Percentiles rank a stretch among this genome's conserved stretches.
Conservation (phyloP, 2,888 invertebrate genomes). For the Argyresthia goedartella region DNA sequence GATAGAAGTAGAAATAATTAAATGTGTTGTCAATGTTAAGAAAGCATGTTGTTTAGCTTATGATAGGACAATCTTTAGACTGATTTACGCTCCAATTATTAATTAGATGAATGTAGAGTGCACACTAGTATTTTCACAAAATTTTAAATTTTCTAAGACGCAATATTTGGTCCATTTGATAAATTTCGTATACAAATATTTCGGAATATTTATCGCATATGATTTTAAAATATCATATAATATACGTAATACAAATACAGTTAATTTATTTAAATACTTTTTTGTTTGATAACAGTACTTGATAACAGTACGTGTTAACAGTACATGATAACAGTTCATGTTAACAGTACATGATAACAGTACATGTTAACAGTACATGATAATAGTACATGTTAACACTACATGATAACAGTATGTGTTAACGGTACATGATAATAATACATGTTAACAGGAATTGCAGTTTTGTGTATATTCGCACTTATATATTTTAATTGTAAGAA, state of each 20-base stretch:
- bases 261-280: neutral
- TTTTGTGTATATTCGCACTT: too few species aligned
- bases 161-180: slow-evolving; percentile 48
- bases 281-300: neutral
- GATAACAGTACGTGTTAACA: neutral
- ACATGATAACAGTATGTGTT: too few species aligned
- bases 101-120: slow-evolving; percentile 34
- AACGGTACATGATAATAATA: too few species aligned
- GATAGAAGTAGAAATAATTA: slow-evolving; percentile 36
- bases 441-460: too few species aligned
- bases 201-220: neutral
- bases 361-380: too few species aligned
- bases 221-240: neutral
- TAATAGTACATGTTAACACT: too few species aligned
- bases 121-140: slow-evolving; percentile 53
- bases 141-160: slow-evolving; percentile 28
- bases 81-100: slow-evolving; percentile 56
- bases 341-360: too few species aligned
- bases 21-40: slow-evolving; percentile 39
- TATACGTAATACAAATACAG: neutral
- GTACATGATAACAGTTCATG: neutral
- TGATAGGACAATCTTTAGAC: slow-evolving; percentile 61
- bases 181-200: slow-evolving; percentile 33
- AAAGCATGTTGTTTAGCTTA: slow-evolving; percentile 21
- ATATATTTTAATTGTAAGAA: too few species aligned